These are phyloP conservation scores for Centropus unirufus DNA, from an alignment of 2,113 vertebrate genomes.

Conservation along the genomic window DNA sequence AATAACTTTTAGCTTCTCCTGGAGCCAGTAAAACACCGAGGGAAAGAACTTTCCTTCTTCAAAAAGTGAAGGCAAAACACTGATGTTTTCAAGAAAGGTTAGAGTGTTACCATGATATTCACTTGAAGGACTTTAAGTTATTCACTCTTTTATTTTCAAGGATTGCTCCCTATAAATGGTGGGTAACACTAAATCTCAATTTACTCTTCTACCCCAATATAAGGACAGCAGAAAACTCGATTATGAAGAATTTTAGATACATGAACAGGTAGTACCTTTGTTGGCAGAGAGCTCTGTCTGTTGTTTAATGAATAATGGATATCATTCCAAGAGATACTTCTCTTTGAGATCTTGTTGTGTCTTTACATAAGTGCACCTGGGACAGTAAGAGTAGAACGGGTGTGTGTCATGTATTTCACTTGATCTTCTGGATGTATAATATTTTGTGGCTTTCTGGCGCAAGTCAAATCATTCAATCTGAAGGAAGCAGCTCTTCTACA, in stretches of 20 bases:
- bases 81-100: neutral
- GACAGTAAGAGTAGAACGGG: neutral
- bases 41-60: neutral
- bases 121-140: neutral
- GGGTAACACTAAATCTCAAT: neutral
- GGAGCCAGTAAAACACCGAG: neutral
- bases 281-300: neutral
- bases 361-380: neutral
- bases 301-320: neutral
- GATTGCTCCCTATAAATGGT: rapidly evolving
- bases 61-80: neutral
- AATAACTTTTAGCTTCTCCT: neutral
- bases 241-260: neutral
- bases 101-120: neutral
- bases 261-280: neutral
- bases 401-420: neutral
- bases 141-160: neutral
- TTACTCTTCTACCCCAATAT: neutral
- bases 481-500: neutral
- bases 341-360: neutral
- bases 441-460: neutral
- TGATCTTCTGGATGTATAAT: neutral
- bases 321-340: neutral
- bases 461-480: neutral
- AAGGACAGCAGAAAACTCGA: neutral